Percentiles rank a stretch among this genome's conserved stretches.
phyloP scores from a whole-genome alignment of 2,113 vertebrate species.

The Scomber scombrus region DNA sequence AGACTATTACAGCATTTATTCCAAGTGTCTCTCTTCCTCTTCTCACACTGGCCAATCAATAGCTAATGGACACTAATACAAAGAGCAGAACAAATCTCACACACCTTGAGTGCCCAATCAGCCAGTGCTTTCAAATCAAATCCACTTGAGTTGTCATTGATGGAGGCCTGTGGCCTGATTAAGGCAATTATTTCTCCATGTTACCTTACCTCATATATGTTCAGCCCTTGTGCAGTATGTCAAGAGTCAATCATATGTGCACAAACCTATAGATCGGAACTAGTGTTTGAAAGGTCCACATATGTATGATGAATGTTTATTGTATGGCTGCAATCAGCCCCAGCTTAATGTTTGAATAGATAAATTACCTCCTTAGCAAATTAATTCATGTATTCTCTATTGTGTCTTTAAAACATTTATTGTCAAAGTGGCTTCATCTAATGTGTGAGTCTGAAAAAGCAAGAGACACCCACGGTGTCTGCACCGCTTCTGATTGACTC shows the following conservation, averaged over 20 bases:
- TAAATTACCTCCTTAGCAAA: conserved; percentile 38
- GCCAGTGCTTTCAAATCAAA: conserved; percentile 62
- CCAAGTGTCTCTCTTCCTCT: conserved; percentile 46
- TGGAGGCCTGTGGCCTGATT: conserved; percentile 48
- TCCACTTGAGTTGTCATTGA: conserved; percentile 48
- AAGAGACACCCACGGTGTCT: conserved; percentile 55
- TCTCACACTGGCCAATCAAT: conserved; percentile 51
- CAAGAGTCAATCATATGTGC: conserved; percentile 1
- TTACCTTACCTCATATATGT: neutral
- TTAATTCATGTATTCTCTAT: conserved; percentile 49
- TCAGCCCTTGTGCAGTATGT: neutral
- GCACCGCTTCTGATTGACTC: conserved; percentile 55
- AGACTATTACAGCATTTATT: conserved; percentile 37
- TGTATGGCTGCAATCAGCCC: conserved; percentile 30
- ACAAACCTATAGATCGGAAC: conserved; percentile 19
- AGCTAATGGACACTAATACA: conserved; percentile 68
- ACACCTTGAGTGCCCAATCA: conserved; percentile 63
- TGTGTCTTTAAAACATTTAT: conserved; percentile 55
- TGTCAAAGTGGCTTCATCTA: conserved; percentile 48
- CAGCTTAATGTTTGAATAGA: conserved; percentile 33
- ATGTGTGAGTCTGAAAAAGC: conserved; percentile 49
- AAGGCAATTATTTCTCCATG: conserved; percentile 24
- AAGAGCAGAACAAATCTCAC: conserved; percentile 54
- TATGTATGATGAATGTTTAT: conserved; percentile 21
- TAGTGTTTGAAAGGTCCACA: conserved; percentile 5